Conservation (phyloP, 1,140 invertebrate species). For the Micrasema minimum region DNA sequence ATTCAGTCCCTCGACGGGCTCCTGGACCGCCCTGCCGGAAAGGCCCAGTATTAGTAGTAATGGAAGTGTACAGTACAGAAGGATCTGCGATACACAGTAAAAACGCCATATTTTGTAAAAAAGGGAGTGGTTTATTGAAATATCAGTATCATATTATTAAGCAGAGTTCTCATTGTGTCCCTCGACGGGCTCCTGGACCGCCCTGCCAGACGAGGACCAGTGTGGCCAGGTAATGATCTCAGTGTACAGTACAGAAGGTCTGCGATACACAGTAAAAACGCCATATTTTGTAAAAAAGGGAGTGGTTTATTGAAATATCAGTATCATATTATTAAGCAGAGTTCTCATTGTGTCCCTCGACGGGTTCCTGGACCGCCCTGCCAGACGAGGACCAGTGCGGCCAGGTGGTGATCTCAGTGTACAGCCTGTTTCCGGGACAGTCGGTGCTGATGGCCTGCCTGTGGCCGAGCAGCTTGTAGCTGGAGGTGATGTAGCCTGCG, state of each 20-base stretch:
- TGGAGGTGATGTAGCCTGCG: slow-evolving; percentile 66
- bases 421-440: slow-evolving; percentile 76
- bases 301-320: too few relatives aligned
- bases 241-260: slow-evolving; percentile 70
- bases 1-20: slow-evolving; percentile 53
- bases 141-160: too few relatives aligned
- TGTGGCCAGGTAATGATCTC: slow-evolving; percentile 75
- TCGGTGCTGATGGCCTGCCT: slow-evolving; percentile 74
- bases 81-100: too few relatives aligned
- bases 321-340: slow-evolving; percentile 7
- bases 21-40: slow-evolving; percentile 54
- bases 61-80: slow-evolving; percentile 71
- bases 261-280: too few relatives aligned
- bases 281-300: too few relatives aligned
- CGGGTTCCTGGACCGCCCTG: slow-evolving; percentile 49
- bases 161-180: slow-evolving; percentile 1
- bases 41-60: slow-evolving; percentile 71
- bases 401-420: slow-evolving; percentile 73
- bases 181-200: slow-evolving; percentile 55
- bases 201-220: slow-evolving; percentile 61
- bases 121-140: too few relatives aligned
- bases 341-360: slow-evolving; percentile 49
- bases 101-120: too few relatives aligned
- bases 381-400: slow-evolving; percentile 67
- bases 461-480: slow-evolving; percentile 77